Conservation (phyloP, 2,888 invertebrate species). For the Zygogramma bicolorata region DNA sequence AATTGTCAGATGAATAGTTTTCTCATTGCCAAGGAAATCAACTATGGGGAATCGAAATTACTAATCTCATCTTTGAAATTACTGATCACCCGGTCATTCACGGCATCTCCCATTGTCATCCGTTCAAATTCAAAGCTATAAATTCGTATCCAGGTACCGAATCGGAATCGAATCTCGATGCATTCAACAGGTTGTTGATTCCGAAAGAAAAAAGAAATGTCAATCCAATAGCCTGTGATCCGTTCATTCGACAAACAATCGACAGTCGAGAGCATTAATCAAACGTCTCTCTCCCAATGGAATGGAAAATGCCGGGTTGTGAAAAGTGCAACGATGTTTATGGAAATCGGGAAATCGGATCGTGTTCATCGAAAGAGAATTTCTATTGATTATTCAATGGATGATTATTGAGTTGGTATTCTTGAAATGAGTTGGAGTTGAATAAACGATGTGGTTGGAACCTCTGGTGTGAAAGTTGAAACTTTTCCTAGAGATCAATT, state of each 20-base stretch:
- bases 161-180: slow-evolving; percentile 19
- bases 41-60: no score
- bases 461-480: no score
- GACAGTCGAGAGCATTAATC: slow-evolving; percentile 38
- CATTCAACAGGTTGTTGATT: slow-evolving; percentile 36
- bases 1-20: no score
- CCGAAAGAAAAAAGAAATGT: slow-evolving; percentile 26
- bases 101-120: no score
- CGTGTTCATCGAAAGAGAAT: not conserved
- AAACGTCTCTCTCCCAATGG: slow-evolving; percentile 34
- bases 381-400: not conserved
- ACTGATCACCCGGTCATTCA: not conserved
- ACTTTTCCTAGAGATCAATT: no score
- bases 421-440: no score
- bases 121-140: not conserved
- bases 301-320: slow-evolving; percentile 25
- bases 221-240: slow-evolving; percentile 31
- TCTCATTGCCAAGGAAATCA: no score
- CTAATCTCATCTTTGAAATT: not conserved
- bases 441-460: no score
- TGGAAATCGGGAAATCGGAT: not conserved
- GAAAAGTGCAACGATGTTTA: not conserved
- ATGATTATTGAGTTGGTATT: not conserved
- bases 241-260: slow-evolving; percentile 29
- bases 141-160: not conserved